Conservation (phyloP, 2,888 invertebrate species). For the Athalia rosae region DNA sequence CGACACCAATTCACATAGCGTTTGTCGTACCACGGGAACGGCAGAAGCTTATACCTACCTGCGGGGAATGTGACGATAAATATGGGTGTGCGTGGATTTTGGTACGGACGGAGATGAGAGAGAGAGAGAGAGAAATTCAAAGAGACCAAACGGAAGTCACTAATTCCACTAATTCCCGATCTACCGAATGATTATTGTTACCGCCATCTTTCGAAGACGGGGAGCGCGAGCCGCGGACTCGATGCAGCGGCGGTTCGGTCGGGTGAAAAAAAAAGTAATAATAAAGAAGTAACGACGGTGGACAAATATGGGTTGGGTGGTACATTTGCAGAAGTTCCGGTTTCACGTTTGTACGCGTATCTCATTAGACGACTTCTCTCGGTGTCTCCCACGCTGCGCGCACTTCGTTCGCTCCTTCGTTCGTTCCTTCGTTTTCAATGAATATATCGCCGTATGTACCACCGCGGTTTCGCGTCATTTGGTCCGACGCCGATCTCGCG, state of each 20-base stretch:
- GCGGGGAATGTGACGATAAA: not conserved
- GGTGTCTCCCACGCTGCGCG: slow-evolving; percentile 66
- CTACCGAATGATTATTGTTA: slow-evolving; percentile 45
- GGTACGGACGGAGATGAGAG: slow-evolving; percentile 6
- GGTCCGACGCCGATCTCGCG: too few relatives aligned
- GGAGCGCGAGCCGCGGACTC: slow-evolving; percentile 2
- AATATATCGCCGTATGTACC: not conserved
- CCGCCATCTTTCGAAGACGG: slow-evolving; percentile 16
- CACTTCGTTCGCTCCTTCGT: slow-evolving; percentile 26
- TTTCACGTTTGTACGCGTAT: slow-evolving; percentile 63
- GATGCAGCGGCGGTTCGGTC: slow-evolving; percentile 15
- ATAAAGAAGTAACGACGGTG: slow-evolving; percentile 61
- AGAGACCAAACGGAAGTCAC: slow-evolving; percentile 46
- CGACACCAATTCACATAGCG: slow-evolving; percentile 41
- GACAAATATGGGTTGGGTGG: slow-evolving; percentile 70
- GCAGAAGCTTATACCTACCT: not conserved
- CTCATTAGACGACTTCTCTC: slow-evolving; percentile 61
- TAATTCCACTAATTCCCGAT: slow-evolving; percentile 45
- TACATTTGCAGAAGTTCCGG: slow-evolving; percentile 53
- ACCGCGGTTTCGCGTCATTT: too few relatives aligned
- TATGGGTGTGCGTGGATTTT: not conserved
- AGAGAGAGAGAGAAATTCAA: not conserved
- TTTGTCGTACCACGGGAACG: slow-evolving; percentile 23
- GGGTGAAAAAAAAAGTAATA: slow-evolving; percentile 1
- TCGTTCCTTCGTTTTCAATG: not conserved